phyloP scores from a whole-genome alignment of 2,888 invertebrate species.

The Drosophila limbata region DNA sequence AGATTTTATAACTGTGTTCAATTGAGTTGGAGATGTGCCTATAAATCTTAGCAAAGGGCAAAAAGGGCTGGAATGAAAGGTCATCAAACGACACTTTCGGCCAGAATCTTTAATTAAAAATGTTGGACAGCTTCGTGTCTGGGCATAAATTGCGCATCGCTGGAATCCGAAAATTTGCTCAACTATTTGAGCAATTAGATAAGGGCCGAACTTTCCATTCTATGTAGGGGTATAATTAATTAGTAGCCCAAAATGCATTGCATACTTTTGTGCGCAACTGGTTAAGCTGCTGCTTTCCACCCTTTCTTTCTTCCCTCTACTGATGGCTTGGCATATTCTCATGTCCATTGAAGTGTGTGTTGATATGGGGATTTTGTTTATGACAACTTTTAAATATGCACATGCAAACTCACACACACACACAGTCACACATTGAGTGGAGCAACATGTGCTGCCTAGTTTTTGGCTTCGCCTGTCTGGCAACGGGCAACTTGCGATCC shows the following conservation, averaged over 20 bases:
- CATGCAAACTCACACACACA: conserved; percentile 25
- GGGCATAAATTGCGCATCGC: conserved; percentile 67
- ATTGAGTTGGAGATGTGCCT: neutral
- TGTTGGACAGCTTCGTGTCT: conserved; percentile 68
- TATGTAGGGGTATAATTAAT: conserved; percentile 43
- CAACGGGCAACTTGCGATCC: neutral
- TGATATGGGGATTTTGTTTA: conserved; percentile 46
- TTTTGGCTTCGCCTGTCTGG: conserved; percentile 48
- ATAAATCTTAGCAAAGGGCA: neutral
- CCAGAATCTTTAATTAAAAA: conserved; percentile 69
- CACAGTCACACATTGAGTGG: neutral
- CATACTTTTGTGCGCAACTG: conserved; percentile 50
- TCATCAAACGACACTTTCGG: conserved; percentile 30
- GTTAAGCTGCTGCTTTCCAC: conserved; percentile 16
- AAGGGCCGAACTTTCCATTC: conserved; percentile 11
- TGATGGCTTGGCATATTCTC: conserved; percentile 39
- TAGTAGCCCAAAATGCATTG: conserved; percentile 53
- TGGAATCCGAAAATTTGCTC: conserved; percentile 42
- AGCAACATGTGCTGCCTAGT: conserved; percentile 64
- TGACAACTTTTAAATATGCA: conserved; percentile 69
- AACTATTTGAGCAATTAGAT: conserved; percentile 74
- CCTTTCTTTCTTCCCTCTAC: neutral
- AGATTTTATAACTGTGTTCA: neutral
- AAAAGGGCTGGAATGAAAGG: neutral
- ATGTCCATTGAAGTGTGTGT: conserved; percentile 31